Evolutionary conservation across 1,140 invertebrate species (phyloP).

Genomic region (Cotesia typhae): DNA sequence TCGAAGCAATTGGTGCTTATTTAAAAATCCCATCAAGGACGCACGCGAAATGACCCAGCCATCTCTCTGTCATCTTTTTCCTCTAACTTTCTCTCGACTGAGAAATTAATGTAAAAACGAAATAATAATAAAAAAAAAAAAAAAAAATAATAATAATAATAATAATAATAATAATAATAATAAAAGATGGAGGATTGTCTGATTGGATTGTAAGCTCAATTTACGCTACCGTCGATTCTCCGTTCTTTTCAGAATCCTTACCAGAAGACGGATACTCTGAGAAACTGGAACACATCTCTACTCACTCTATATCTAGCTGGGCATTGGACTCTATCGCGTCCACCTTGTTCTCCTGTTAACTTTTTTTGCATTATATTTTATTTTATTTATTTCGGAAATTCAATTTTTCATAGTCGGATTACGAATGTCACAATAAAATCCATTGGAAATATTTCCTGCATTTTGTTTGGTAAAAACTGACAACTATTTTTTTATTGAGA

Average conservation of each 20-base stretch:
- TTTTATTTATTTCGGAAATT: conserved; percentile 1
- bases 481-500: no score
- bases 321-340: conserved; percentile 7
- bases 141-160: conserved; percentile 25
- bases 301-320: no score
- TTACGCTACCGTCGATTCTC: conserved; percentile 53
- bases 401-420: conserved; percentile 1
- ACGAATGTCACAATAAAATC: conserved; percentile 5
- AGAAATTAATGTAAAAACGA: conserved; percentile 1
- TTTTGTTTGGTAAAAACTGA: neutral
- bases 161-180: conserved; percentile 30
- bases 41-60: conserved; percentile 52
- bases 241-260: conserved; percentile 28
- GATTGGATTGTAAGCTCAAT: conserved; percentile 63
- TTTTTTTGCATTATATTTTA: neutral
- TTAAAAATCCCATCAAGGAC: conserved; percentile 66
- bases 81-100: conserved; percentile 31
- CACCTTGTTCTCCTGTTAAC: neutral
- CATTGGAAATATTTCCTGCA: neutral
- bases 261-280: conserved; percentile 10
- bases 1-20: conserved; percentile 64
- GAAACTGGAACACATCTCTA: conserved; percentile 24
- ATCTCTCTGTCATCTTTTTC: conserved; percentile 37
- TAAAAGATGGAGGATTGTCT: conserved; percentile 43
- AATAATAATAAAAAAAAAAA: neutral